Percentiles rank a stretch among this genome's conserved stretches.
phyloP scores from a whole-genome alignment of 2,888 invertebrate species.

The Drosophila prolongata region DNA sequence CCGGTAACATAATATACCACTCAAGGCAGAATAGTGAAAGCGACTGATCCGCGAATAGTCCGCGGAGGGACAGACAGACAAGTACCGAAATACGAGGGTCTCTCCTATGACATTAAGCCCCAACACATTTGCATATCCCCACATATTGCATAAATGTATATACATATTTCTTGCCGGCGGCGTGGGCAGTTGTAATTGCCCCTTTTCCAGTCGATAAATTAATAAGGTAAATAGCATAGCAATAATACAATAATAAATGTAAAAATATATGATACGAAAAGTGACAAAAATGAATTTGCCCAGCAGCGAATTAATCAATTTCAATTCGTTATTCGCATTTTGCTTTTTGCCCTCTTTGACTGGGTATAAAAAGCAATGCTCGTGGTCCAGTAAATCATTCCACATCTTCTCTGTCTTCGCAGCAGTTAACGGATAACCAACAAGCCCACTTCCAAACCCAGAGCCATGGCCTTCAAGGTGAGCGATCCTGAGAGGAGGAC shows the following conservation, averaged over 20 bases:
- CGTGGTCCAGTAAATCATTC: constrained; percentile 66
- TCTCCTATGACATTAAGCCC: constrained; percentile 75
- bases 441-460: constrained; percentile 16
- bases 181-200: constrained; percentile 55
- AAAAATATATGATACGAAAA: constrained; percentile 35
- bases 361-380: constrained; percentile 64
- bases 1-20: constrained; percentile 45
- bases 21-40: constrained; percentile 77
- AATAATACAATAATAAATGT: constrained; percentile 15
- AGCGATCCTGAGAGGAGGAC: constrained; percentile 1
- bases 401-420: constrained; percentile 57
- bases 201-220: constrained; percentile 53
- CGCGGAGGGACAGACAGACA: constrained; percentile 41
- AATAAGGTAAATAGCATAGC: constrained; percentile 38
- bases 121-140: constrained; percentile 64
- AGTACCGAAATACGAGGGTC: constrained; percentile 20
- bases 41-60: constrained; percentile 44
- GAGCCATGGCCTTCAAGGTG: constrained; percentile 75
- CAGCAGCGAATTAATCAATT: constrained; percentile 49
- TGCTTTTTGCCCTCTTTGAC: constrained; percentile 32
- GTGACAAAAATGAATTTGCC: constrained; percentile 64
- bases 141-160: constrained; percentile 64
- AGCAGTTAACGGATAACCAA: constrained; percentile 46
- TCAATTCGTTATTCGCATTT: constrained; percentile 37
- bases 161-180: constrained; percentile 10